Evolutionary conservation across 2,797 vertebrate species (phyloP), one percentile per base, ranked within the genome.

Genomic region (Furcifer pardalis): DNA sequence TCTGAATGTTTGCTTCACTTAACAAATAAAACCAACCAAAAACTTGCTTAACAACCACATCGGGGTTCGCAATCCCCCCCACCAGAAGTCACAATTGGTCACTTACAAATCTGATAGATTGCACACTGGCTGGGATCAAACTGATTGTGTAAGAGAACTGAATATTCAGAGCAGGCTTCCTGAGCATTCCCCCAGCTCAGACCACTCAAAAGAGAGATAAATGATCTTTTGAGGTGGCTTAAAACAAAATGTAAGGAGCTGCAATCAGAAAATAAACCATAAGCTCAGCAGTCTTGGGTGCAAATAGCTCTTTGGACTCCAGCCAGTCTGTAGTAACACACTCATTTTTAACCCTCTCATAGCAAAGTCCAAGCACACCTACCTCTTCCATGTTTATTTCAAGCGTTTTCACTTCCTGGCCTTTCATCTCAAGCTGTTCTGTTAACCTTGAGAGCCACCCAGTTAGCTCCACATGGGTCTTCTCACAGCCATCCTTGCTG

Each of bases 371-470:
- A 66, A 19, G 49, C 68, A 32, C 42, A 74, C 71, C 94, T 94
- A 96, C 96, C 96, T 96, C 93, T 86, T 96, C 93, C 88, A 90
- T 88, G 52, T 95, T 91, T 1, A 93, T 88, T 91, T 96, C 95
- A 30, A 91, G 74, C 37, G 89, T 91, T 71, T 91, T 93, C 76
- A 77, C 93, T 52, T 92, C 87, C 25, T 93, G 95, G 84, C 96
- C 96, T 90, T 94, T 96, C 82, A 95, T 91, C 90, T 97, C 96
- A 89, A 97, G 96, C 90, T 98, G 96, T 84, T 96, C 96, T 0
- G 95, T 95, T 66, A 97, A 91, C 81, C 90, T 91, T 44, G 94
- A 91, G 84, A 96, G 92, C 77, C 88, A 93, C 87, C 97, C 96
- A 1, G 95, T 80, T 35, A 97, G 95, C 92, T 97, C 96, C 42